Conservation (phyloP, 1,140 invertebrate genomes). For the Aricia agestis region DNA sequence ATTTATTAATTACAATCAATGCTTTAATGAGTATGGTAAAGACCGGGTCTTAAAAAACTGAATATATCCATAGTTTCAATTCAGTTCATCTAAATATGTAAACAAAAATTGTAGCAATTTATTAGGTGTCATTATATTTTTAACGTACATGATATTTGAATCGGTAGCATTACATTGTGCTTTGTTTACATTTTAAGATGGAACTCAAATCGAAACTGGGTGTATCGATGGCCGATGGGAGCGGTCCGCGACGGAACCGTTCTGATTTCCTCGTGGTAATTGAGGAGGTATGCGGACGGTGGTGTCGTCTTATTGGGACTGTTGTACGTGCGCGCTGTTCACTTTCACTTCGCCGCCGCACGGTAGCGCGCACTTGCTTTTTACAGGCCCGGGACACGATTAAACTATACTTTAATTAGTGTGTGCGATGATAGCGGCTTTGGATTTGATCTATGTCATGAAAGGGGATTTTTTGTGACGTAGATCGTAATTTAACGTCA, state of each 20-base stretch:
- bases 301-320: constrained; percentile 72
- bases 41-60: no score
- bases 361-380: constrained; percentile 44
- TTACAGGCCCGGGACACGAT: constrained; percentile 23
- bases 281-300: constrained; percentile 70
- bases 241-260: constrained; percentile 43
- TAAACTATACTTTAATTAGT: background rate
- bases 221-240: constrained; percentile 34
- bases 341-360: constrained; percentile 68
- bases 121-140: no score
- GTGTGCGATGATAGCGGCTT: constrained; percentile 30
- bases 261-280: constrained; percentile 71
- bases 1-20: no score
- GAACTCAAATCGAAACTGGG: no score
- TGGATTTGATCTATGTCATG: background rate
- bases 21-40: no score
- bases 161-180: no score
- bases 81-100: no score
- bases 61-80: no score
- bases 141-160: no score
- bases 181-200: no score
- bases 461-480: background rate
- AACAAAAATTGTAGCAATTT: no score
- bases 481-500: no score
- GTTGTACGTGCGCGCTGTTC: constrained; percentile 61